Conservation (phyloP, 2,888 invertebrate species). For the Odontothrips loti region DNA sequence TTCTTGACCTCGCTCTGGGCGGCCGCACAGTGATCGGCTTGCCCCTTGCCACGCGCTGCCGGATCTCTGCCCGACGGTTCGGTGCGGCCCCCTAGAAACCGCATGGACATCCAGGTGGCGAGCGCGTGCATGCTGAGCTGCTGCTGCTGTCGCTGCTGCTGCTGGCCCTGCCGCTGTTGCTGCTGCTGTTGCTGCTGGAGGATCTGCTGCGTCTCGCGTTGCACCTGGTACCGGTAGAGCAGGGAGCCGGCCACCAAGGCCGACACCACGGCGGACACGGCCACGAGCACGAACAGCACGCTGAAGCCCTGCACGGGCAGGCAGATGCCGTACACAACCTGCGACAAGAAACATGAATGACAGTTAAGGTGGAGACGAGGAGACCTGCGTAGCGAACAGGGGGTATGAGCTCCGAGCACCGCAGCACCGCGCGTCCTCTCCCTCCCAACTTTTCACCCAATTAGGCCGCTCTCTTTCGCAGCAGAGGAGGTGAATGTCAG, state of each 20-base stretch:
- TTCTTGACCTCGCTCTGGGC: background rate
- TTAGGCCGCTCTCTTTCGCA: too few relatives aligned
- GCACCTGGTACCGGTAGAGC: constrained; percentile 71
- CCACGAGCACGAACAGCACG: constrained; percentile 79
- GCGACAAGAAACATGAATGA: background rate
- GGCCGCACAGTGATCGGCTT: background rate
- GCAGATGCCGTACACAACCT: constrained; percentile 79
- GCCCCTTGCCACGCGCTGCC: background rate
- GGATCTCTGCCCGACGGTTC: background rate
- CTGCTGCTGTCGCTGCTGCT: constrained; percentile 45
- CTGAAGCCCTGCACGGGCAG: constrained; percentile 87
- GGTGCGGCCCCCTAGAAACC: constrained; percentile 49
- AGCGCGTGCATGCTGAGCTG: constrained; percentile 58
- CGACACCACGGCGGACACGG: constrained; percentile 80
- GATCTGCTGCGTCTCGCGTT: constrained; percentile 56
- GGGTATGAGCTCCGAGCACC: too few relatives aligned
- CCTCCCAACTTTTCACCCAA: too few relatives aligned
- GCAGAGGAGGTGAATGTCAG: too few relatives aligned
- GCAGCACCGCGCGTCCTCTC: too few relatives aligned
- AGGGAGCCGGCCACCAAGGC: constrained; percentile 80
- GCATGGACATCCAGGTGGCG: constrained; percentile 70
- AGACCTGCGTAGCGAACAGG: too few relatives aligned
- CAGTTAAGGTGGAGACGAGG: too few relatives aligned
- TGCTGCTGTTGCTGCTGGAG: constrained; percentile 40
- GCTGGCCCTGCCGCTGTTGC: constrained; percentile 44